These are phyloP conservation scores for Nansenia antarctica DNA, from an alignment of 2,113 vertebrate species.

Conservation along the genomic window DNA sequence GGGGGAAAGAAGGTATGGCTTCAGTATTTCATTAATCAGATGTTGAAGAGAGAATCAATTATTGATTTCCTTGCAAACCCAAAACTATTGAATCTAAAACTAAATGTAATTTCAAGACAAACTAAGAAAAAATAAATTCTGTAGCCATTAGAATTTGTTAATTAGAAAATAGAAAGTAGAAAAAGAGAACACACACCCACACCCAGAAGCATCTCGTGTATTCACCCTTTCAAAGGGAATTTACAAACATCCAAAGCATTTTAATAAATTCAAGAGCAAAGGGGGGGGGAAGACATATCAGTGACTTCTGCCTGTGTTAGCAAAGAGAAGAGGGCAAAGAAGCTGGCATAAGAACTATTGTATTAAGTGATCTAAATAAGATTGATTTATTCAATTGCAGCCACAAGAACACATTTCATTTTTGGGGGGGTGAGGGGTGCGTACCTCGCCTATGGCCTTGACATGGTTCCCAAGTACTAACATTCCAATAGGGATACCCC, in stretches of 20 bases:
- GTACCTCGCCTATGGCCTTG: slow-evolving; percentile 99
- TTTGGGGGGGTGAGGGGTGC: slow-evolving; percentile 75
- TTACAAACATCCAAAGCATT: slow-evolving; percentile 43
- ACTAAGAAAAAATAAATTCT: slow-evolving; percentile 42
- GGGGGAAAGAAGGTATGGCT: slow-evolving; percentile 47
- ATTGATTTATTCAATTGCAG: slow-evolving; percentile 81
- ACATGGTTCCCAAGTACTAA: slow-evolving; percentile 99
- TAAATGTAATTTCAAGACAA: slow-evolving; percentile 32
- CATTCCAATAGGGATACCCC: slow-evolving; percentile 99
- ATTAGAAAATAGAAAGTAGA: slow-evolving; percentile 38
- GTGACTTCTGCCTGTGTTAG: slow-evolving; percentile 61
- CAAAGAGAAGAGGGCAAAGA: slow-evolving; percentile 70
- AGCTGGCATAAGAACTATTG: slow-evolving; percentile 57
- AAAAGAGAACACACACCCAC: slow-evolving; percentile 57
- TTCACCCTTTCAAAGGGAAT: slow-evolving; percentile 47
- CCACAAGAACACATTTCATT: slow-evolving; percentile 75
- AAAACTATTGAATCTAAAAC: background rate
- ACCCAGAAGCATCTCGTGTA: slow-evolving; percentile 53
- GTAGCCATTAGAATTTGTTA: slow-evolving; percentile 57
- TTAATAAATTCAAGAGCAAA: slow-evolving; percentile 25
- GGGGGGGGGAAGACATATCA: slow-evolving; percentile 28
- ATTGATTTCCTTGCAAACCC: slow-evolving; percentile 13
- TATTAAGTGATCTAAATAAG: slow-evolving; percentile 42
- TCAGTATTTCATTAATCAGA: slow-evolving; percentile 46
- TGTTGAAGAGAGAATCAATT: slow-evolving; percentile 2